These are phyloP conservation scores for Tanytarsus gracilentus DNA, from an alignment of 2,888 invertebrate genomes.

Conservation along the genomic window DNA sequence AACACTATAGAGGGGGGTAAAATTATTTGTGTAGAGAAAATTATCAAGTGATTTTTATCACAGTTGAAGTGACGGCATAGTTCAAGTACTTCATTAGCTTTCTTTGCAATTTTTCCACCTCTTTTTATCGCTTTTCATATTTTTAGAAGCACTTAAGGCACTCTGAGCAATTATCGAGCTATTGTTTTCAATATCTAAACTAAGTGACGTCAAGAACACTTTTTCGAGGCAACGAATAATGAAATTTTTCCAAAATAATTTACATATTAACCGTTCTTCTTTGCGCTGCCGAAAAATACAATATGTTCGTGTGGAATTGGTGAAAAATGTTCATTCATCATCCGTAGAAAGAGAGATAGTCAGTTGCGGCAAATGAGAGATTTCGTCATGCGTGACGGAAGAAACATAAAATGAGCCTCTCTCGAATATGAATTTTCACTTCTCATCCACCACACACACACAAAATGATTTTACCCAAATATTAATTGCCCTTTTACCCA, in stretches of 20 bases:
- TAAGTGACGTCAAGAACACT: conserved; percentile 3
- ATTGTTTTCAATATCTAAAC: too few relatives aligned
- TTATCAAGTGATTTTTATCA: too few relatives aligned
- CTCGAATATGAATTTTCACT: neutral
- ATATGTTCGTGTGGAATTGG: conserved; percentile 10
- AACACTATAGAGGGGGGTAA: too few relatives aligned
- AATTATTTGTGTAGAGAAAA: too few relatives aligned
- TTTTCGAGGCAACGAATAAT: too few relatives aligned
- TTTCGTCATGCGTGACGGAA: neutral
- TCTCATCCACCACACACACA: neutral
- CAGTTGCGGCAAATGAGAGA: neutral
- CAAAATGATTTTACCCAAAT: neutral
- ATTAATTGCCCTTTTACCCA: too few relatives aligned
- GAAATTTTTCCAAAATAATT: conserved; percentile 12
- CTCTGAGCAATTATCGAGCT: too few relatives aligned
- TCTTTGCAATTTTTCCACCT: too few relatives aligned
- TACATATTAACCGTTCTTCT: conserved; percentile 22
- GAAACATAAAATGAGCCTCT: neutral
- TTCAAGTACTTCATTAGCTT: too few relatives aligned
- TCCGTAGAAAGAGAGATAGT: neutral
- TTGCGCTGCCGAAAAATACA: neutral
- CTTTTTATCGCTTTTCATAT: too few relatives aligned
- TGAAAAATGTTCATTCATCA: conserved; percentile 21
- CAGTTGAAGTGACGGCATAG: too few relatives aligned
- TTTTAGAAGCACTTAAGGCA: too few relatives aligned